Evolutionary conservation across 2,113 vertebrate species (phyloP).

Genomic region (Oceanites oceanicus): DNA sequence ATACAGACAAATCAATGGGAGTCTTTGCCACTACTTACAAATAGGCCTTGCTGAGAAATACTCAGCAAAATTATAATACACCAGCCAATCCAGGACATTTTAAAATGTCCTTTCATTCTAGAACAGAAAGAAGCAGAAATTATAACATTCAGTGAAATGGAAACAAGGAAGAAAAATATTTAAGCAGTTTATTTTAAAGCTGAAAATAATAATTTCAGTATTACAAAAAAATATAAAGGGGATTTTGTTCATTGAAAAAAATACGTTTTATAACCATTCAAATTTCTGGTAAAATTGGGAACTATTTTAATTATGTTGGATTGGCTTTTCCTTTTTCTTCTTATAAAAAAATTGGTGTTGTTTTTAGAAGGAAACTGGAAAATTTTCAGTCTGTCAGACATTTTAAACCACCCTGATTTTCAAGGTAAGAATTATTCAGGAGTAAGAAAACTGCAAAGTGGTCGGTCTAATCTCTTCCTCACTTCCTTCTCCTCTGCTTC

Average conservation of each 20-base stretch:
- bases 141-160: neutral
- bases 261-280: neutral
- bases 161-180: neutral
- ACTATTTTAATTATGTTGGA: neutral
- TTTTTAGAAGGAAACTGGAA: neutral
- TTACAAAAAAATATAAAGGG: neutral
- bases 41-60: neutral
- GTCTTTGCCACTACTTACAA: neutral
- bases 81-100: neutral
- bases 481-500: slow-evolving; percentile 55
- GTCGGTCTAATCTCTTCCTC: slow-evolving; percentile 40
- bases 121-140: slow-evolving; percentile 21
- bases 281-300: neutral
- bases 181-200: neutral
- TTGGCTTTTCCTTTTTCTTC: neutral
- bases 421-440: neutral
- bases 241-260: neutral
- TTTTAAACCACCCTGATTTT: slow-evolving; percentile 3
- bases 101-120: neutral
- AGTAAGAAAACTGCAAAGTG: slow-evolving; percentile 1
- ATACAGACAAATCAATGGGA: neutral
- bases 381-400: neutral
- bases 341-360: neutral
- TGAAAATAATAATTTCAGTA: neutral
- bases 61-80: neutral